These are phyloP conservation scores for Hartigia nigra DNA, from an alignment of 2,888 invertebrate species.

Conservation along the genomic window DNA sequence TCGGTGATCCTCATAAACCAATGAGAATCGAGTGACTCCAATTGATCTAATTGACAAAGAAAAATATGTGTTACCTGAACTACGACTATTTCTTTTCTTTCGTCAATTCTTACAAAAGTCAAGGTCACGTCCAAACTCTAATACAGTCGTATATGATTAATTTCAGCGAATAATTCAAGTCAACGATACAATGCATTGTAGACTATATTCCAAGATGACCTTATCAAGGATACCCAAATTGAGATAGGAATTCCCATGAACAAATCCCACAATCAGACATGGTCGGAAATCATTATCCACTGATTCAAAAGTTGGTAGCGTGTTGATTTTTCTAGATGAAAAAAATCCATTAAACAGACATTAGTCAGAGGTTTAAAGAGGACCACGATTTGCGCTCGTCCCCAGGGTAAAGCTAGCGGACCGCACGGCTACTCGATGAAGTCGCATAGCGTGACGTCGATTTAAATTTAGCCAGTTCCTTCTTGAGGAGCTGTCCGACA, in stretches of 20 bases:
- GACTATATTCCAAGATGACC: not conserved
- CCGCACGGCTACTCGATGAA: conserved; percentile 11
- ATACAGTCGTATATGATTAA: not conserved
- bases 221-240: not conserved
- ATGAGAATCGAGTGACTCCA: not conserved
- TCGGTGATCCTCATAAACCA: not conserved
- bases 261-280: not conserved
- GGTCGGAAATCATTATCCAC: not conserved
- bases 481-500: not conserved
- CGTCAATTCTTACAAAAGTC: not conserved
- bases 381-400: not conserved
- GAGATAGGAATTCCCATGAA: not conserved
- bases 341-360: conserved; percentile 19
- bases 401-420: not conserved
- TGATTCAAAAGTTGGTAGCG: not conserved
- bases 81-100: not conserved
- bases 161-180: not conserved
- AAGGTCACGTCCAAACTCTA: not conserved
- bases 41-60: not conserved
- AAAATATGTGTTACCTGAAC: not conserved
- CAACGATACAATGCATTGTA: not conserved
- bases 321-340: conserved; percentile 1
- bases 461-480: conserved; percentile 18
- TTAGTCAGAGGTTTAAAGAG: conserved; percentile 5
- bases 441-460: conserved; percentile 21